Conservation (phyloP, 64 coral and sea anemone species). For the Anthopleura sola region DNA sequence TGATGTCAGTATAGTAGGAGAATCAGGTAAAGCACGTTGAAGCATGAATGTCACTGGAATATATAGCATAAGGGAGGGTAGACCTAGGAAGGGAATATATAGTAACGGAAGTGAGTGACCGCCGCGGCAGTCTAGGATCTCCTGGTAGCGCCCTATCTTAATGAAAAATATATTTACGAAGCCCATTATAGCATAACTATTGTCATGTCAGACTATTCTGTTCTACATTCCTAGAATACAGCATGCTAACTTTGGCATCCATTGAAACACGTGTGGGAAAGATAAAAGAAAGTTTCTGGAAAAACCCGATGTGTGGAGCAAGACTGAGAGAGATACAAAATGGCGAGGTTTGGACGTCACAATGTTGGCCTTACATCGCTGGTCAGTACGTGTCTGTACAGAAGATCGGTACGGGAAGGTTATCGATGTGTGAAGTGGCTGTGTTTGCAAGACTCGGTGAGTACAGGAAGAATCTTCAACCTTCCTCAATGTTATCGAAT, state of each 20-base stretch:
- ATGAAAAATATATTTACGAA: too few relatives aligned
- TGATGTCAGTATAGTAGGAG: constrained; percentile 70
- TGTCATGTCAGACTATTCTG: neutral
- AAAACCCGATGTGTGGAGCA: constrained; percentile 81
- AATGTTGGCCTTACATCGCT: constrained; percentile 63
- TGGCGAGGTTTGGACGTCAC: constrained; percentile 73
- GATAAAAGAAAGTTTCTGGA: constrained; percentile 28
- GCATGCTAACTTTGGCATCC: constrained; percentile 25
- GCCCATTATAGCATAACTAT: too few relatives aligned
- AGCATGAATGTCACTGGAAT: neutral
- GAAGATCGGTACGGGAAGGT: constrained; percentile 34
- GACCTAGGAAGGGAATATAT: constrained; percentile 65
- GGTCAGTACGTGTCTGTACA: constrained; percentile 68
- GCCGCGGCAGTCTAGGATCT: neutral
- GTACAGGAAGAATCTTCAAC: too few relatives aligned
- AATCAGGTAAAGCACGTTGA: constrained; percentile 27
- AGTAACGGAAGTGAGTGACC: constrained; percentile 67
- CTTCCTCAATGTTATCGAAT: too few relatives aligned
- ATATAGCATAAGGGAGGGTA: constrained; percentile 32
- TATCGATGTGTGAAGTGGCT: constrained; percentile 75
- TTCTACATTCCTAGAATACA: constrained; percentile 23
- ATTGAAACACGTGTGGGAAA: constrained; percentile 66
- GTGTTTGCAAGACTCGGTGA: constrained; percentile 78
- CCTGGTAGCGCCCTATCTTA: too few relatives aligned
- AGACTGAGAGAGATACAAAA: constrained; percentile 33